These are phyloP conservation scores for Lasius platythorax DNA, from an alignment of 2,888 invertebrate genomes.

Conservation along the genomic window DNA sequence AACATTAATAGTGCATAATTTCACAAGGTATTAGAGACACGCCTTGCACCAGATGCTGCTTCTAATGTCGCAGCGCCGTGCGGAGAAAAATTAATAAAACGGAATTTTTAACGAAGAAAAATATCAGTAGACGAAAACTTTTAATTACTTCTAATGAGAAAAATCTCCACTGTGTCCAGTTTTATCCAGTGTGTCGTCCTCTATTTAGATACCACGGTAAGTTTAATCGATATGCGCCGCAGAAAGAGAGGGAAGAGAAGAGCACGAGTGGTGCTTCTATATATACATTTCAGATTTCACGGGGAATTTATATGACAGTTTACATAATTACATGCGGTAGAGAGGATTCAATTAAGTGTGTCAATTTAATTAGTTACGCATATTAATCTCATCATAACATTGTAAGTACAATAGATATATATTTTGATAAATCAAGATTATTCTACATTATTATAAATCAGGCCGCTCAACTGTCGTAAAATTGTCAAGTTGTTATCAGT, in stretches of 20 bases:
- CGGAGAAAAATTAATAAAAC: slow-evolving; percentile 43
- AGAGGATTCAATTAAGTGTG: slow-evolving; percentile 21
- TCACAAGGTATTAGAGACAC: slow-evolving; percentile 34
- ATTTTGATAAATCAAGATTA: slow-evolving; percentile 11
- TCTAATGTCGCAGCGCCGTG: slow-evolving; percentile 24
- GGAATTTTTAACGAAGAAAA: slow-evolving; percentile 47
- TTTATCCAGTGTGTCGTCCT: background rate
- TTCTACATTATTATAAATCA: background rate
- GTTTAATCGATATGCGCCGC: slow-evolving; percentile 28
- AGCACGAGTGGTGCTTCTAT: background rate
- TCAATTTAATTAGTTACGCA: slow-evolving; percentile 29
- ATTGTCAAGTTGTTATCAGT: background rate
- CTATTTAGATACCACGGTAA: slow-evolving; percentile 1
- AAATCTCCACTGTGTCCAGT: slow-evolving; percentile 14
- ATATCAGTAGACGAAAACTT: slow-evolving; percentile 41
- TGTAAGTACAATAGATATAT: slow-evolving; percentile 2
- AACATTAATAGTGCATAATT: slow-evolving; percentile 54
- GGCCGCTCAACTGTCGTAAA: background rate
- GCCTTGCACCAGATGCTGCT: slow-evolving; percentile 40
- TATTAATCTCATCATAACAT: slow-evolving; percentile 14
- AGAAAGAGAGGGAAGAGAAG: background rate
- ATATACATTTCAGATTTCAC: background rate
- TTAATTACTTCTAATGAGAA: slow-evolving; percentile 52
- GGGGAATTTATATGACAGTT: slow-evolving; percentile 8
- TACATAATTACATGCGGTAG: slow-evolving; percentile 26